Evolutionary conservation across 2,888 invertebrate species (phyloP), one percentile per base, ranked within the genome.

Genomic region (Cryptophagus acutangulus): DNA sequence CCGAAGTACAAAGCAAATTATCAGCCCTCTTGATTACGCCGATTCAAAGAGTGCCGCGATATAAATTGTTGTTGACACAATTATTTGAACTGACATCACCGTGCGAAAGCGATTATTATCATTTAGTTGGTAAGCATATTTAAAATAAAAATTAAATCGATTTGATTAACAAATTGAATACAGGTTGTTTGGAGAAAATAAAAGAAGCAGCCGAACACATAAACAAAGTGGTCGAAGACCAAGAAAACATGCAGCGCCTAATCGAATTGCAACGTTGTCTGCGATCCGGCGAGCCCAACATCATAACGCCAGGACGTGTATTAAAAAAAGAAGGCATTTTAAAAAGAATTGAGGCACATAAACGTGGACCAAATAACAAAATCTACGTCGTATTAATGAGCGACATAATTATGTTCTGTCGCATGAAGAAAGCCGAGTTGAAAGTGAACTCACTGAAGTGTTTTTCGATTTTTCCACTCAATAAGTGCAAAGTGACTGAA

Each of bases 31-130:
- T 87, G 49, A 87, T 87, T 49, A 79, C 81, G 2, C 87, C 87
- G 9, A 83, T 88, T 52, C 87, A 88, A 63, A 71, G 87, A 54
- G 76, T 88, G 36, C 87, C 87, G 1, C 74, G 87, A 34, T 87
- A 87, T 62, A 79, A 82, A 56, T 69, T 87, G 29, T 68, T 87
- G 9, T 66, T 87, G 35, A 78, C 80, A 57, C 82, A 86, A 62
- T 74, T 87, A 5, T 56, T 83, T 41, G 48, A 59, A 43, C 42
- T 57, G 13, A 55, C 61, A 3, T 48, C 45, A 16, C 50, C 56
- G 6, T 34, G 35, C 17, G 59, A 62, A 26, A 35, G 43, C 13
- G 53, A 57, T 37, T 56, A 50, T 48, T 18, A 41, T 4, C 38
- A 36, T 38, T 40, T 61, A 36, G 39, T 33, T 41, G 59, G 61